These are phyloP conservation scores for Platyrinchus mystaceus DNA, from an alignment of 2,797 vertebrate species.

Conservation along the genomic window DNA sequence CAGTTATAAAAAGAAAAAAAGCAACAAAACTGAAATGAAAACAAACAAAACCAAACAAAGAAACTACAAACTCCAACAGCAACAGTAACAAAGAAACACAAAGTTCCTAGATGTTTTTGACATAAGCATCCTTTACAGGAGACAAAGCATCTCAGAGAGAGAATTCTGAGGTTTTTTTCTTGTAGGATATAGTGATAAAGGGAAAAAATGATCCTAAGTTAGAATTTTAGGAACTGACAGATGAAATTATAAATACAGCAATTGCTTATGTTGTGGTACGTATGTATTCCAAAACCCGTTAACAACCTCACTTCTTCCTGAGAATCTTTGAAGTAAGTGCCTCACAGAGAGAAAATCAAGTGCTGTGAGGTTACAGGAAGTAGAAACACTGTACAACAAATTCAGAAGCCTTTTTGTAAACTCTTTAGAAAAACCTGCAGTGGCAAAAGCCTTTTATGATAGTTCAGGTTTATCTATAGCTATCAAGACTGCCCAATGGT, in stretches of 20 bases:
- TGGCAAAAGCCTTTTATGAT: not conserved
- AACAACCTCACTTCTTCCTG: not conserved
- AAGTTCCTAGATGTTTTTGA: not conserved
- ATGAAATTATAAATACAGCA: not conserved
- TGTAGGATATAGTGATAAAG: not conserved
- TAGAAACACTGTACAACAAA: not conserved
- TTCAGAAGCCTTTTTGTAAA: not conserved
- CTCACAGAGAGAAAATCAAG: not conserved
- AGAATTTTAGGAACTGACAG: not conserved
- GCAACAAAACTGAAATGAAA: not conserved
- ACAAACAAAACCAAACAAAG: not conserved
- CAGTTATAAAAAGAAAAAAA: not conserved
- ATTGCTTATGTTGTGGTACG: not conserved
- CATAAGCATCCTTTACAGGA: not conserved
- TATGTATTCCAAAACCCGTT: not conserved
- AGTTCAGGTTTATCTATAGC: not conserved
- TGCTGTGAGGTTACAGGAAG: not conserved
- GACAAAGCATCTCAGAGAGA: not conserved
- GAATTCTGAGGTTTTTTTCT: not conserved
- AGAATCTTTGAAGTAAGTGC: not conserved
- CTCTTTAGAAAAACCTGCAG: not conserved
- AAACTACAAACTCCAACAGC: not conserved
- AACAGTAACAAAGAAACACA: not conserved
- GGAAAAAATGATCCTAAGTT: not conserved
- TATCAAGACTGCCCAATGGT: not conserved